These are phyloP conservation scores for Tenebrosternarchus preto DNA, from an alignment of 2,113 vertebrate genomes.

Conservation along the genomic window DNA sequence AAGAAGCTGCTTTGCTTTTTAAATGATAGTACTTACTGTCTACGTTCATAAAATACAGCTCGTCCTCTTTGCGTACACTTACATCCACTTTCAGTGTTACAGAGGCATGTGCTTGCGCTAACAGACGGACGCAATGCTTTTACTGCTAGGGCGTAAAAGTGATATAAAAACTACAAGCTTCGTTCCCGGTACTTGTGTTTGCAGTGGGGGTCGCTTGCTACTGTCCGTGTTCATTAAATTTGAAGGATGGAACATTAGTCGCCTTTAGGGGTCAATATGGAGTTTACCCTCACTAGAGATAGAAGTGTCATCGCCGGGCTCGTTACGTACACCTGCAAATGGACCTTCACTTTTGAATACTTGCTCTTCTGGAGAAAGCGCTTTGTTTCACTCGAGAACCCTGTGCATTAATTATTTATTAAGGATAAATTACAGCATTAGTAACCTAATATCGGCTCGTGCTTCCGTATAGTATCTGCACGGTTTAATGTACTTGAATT, in stretches of 20 bases:
- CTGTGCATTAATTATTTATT: conserved; percentile 56
- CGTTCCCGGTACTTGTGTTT: background rate
- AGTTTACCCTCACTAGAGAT: conserved; percentile 17
- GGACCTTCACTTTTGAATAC: conserved; percentile 49
- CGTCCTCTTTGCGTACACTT: no score
- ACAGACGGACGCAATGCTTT: no score
- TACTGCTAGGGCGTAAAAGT: no score
- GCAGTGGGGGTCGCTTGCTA: no score
- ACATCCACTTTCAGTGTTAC: no score
- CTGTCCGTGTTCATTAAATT: conserved; percentile 52
- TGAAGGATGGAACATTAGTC: conserved; percentile 51
- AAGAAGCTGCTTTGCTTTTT: no score
- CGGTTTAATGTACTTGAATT: no score
- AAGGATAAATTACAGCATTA: conserved; percentile 15
- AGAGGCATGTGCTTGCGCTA: no score
- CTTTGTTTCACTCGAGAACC: conserved; percentile 25
- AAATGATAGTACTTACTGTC: no score
- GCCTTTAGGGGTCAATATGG: conserved; percentile 36
- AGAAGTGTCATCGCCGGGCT: conserved; percentile 21
- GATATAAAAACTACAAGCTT: background rate
- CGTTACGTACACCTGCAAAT: conserved; percentile 15
- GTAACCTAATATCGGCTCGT: background rate
- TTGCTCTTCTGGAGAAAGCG: conserved; percentile 33
- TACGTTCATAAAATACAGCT: no score
- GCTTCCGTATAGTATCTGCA: background rate